These are phyloP conservation scores for Megaceryle maxima DNA, from an alignment of 2,113 vertebrate genomes.

Conservation along the genomic window DNA sequence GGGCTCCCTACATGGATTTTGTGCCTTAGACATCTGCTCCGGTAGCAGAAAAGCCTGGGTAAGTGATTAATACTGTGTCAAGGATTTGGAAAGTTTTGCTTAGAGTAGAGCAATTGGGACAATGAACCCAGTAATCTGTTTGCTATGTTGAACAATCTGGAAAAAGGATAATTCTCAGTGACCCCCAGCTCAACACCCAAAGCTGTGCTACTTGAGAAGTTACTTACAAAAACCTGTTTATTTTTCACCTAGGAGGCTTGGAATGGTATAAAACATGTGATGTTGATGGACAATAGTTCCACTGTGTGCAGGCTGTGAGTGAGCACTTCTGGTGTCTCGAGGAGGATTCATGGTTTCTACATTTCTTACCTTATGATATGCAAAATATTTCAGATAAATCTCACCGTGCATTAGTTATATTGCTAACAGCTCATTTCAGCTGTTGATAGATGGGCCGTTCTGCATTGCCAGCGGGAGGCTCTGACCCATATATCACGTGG, in stretches of 20 bases:
- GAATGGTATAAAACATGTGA: not conserved
- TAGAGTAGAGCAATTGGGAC: not conserved
- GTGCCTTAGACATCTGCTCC: conserved; percentile 34
- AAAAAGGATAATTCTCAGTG: not conserved
- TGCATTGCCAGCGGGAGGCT: not conserved
- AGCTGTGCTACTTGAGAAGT: not conserved
- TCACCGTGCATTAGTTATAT: rapidly evolving
- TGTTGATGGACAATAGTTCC: not conserved
- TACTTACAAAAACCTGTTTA: rapidly evolving
- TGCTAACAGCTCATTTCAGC: not conserved
- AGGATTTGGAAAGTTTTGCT: conserved; percentile 27
- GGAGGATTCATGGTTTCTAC: not conserved
- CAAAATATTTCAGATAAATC: not conserved
- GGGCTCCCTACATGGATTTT: not conserved
- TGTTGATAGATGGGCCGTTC: not conserved
- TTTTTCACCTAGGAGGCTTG: not conserved
- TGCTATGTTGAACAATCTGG: not conserved
- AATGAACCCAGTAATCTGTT: not conserved
- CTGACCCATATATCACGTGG: not conserved
- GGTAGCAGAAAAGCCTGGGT: not conserved
- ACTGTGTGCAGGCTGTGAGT: rapidly evolving
- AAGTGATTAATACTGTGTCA: conserved; percentile 5
- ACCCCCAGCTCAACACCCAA: not conserved
- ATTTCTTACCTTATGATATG: not conserved
- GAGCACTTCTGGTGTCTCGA: not conserved